Conservation (phyloP, 2,113 vertebrate species). For the Diadophis punctatus region DNA sequence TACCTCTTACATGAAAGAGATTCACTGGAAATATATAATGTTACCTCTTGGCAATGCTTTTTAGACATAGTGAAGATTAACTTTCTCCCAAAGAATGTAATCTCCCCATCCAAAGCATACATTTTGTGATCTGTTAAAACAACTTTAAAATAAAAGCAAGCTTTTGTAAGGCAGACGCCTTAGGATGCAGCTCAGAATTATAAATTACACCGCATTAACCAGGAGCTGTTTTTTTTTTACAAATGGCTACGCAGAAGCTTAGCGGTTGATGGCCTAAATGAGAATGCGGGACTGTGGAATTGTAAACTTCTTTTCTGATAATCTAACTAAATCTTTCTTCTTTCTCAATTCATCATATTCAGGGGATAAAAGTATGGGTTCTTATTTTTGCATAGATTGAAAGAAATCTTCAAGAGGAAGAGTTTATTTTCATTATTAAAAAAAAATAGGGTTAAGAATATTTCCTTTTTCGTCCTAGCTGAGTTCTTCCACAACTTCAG, state of each 20-base stretch:
- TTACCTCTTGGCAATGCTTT: neutral
- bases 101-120: neutral
- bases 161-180: neutral
- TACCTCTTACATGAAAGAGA: neutral
- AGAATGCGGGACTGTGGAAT: too few species aligned
- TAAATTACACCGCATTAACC: neutral
- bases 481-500: neutral
- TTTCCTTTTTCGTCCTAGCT: neutral
- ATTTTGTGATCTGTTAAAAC: neutral
- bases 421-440: neutral
- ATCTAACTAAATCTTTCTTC: neutral
- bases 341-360: neutral
- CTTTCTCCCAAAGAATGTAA: neutral
- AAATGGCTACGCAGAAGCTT: neutral
- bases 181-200: neutral
- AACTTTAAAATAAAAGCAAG: conserved; percentile 11
- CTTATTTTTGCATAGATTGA: neutral
- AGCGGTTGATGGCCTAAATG: neutral
- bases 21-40: neutral
- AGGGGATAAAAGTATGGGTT: neutral
- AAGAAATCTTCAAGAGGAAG: neutral
- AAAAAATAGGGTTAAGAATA: neutral
- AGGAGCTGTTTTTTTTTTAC: neutral
- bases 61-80: neutral
- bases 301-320: neutral